Percentiles rank a stretch among this genome's conserved stretches.
Evolutionary conservation across 2,113 vertebrate genomes (phyloP).

Genomic region (Notechis scutatus): DNA sequence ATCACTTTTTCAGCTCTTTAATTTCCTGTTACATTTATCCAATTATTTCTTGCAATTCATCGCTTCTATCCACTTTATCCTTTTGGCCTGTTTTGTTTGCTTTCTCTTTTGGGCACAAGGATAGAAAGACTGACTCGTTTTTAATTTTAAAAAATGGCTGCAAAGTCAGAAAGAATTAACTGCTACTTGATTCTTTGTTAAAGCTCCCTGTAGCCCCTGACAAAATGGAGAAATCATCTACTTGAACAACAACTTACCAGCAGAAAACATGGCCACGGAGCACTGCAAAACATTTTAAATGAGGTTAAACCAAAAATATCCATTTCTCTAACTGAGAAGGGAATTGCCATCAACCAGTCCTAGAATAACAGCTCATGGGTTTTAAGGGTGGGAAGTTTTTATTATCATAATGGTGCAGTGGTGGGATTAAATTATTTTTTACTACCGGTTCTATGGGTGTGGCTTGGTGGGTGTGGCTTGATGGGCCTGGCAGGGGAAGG

Average conservation of each 20-base stretch:
- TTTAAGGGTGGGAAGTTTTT: not conserved
- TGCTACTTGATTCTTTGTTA: conserved; percentile 33
- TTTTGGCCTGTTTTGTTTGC: not conserved
- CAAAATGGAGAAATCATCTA: conserved; percentile 51
- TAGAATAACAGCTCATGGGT: not conserved
- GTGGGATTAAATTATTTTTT: too few relatives aligned
- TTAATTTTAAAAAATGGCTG: conserved; percentile 5
- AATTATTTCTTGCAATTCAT: conserved; percentile 25
- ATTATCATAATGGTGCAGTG: too few relatives aligned
- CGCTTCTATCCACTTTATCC: conserved; percentile 10
- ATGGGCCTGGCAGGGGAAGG: too few relatives aligned
- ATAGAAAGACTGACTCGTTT: not conserved
- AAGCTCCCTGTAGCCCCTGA: conserved; percentile 32
- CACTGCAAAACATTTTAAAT: conserved; percentile 7
- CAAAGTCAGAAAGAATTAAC: not conserved
- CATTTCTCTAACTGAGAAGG: conserved; percentile 23
- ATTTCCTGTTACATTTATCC: conserved; percentile 19
- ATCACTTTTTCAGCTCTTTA: conserved; percentile 12
- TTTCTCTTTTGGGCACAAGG: conserved; percentile 16
- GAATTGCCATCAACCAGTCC: conserved; percentile 10
- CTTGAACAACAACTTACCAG: conserved; percentile 26
- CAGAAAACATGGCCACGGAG: conserved; percentile 16
- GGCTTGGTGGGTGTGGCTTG: too few relatives aligned
- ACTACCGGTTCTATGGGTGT: too few relatives aligned
- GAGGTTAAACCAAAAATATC: conserved; percentile 17